Evolutionary conservation across 2,797 vertebrate species (phyloP).

Genomic region (Kryptopterus vitreolus): DNA sequence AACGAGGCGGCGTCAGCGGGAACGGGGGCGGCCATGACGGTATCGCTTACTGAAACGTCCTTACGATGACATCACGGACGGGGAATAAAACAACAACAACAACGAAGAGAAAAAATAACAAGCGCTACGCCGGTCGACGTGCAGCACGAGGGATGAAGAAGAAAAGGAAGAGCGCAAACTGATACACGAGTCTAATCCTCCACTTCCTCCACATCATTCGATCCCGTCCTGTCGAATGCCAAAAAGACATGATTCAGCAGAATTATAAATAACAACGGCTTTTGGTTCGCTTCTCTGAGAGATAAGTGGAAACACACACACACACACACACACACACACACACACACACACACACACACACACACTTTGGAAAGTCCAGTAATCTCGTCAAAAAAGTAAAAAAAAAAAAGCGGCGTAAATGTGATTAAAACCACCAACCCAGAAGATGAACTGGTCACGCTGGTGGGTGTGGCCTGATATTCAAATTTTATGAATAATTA

Average conservation of each 20-base stretch:
- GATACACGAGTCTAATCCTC: constrained; percentile 20
- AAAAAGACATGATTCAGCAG: constrained; percentile 47
- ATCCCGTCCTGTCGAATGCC: constrained; percentile 35
- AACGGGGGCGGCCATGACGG: background rate
- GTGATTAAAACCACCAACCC: background rate
- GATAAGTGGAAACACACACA: constrained; percentile 11
- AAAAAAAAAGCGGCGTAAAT: constrained; percentile 9
- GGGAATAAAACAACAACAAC: too few relatives aligned
- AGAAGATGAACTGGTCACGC: background rate
- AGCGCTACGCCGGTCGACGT: background rate
- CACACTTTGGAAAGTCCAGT: constrained; percentile 3
- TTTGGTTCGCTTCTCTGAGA: constrained; percentile 22
- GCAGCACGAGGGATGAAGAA: background rate
- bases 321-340: background rate
- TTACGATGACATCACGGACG: background rate
- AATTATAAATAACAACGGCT: constrained; percentile 38
- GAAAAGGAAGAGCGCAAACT: background rate
- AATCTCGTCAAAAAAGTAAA: background rate
- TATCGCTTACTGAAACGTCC: background rate
- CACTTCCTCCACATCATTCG: constrained; percentile 45
- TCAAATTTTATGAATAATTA: background rate
- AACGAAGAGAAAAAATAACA: too few relatives aligned
- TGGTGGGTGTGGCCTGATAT: background rate
- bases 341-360: constrained; percentile 12
- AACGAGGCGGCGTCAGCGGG: background rate